phyloP scores from a whole-genome alignment of 37 sponge, comb jelly and placozoan genomes.

The Hexactinellida sp. region DNA sequence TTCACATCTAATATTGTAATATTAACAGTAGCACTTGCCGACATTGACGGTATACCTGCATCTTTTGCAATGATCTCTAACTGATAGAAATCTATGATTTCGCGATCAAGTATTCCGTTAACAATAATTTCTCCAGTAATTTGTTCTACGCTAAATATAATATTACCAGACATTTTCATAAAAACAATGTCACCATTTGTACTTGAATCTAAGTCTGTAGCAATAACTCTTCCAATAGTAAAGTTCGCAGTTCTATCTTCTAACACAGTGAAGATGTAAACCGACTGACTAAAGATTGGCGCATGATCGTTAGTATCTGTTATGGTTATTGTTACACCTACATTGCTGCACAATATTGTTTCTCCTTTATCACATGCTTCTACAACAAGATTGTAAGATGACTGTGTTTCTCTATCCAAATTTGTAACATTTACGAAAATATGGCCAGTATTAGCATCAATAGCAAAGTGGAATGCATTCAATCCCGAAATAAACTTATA shows the following conservation, averaged over 20 bases:
- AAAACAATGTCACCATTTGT: background rate
- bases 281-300: background rate
- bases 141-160: background rate
- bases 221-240: background rate
- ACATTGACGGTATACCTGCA: background rate
- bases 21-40: background rate
- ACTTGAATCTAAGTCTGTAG: slow-evolving; percentile 19
- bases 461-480: background rate
- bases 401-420: slow-evolving; percentile 18
- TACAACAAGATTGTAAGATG: background rate
- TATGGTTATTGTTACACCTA: background rate
- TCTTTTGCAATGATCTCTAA: background rate
- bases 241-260: background rate
- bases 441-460: background rate
- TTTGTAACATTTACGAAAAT: background rate
- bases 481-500: background rate
- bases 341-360: background rate
- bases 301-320: slow-evolving; percentile 16
- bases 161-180: background rate
- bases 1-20: slow-evolving; percentile 19
- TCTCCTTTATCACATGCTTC: slow-evolving; percentile 12
- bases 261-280: background rate
- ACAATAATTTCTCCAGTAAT: background rate
- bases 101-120: slow-evolving; percentile 17
- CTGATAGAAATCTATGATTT: background rate